Percentiles rank a stretch among this genome's conserved stretches.
Conservation (phyloP, 92 coral and sea anemone genomes). For the Zoanthus sansibaricus region DNA sequence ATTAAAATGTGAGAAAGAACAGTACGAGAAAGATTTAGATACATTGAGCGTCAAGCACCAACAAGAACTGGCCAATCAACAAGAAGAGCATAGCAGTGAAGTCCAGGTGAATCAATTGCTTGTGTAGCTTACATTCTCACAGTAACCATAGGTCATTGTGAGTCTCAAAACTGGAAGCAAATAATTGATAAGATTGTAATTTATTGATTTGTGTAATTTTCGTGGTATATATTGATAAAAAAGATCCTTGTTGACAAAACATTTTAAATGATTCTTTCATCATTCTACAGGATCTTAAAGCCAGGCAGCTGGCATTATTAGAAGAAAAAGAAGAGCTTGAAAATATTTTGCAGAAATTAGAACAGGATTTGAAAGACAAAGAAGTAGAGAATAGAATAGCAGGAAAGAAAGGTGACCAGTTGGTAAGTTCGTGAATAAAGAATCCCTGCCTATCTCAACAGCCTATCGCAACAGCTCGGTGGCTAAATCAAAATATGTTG, state of each 20-base stretch:
- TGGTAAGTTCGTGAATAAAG: slow-evolving; percentile 55
- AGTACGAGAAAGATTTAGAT: slow-evolving; percentile 66
- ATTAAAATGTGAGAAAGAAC: slow-evolving; percentile 73
- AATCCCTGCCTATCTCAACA: background rate
- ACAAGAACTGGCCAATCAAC: slow-evolving; percentile 53
- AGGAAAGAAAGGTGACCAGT: slow-evolving; percentile 97
- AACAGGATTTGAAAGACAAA: slow-evolving; percentile 91
- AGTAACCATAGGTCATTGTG: too few relatives aligned
- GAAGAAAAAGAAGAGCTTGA: slow-evolving; percentile 66
- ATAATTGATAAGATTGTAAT: too few relatives aligned
- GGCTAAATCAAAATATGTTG: too few relatives aligned
- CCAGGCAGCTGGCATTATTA: slow-evolving; percentile 6
- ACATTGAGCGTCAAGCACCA: slow-evolving; percentile 74
- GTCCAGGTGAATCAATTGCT: slow-evolving; percentile 29
- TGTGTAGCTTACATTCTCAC: too few relatives aligned
- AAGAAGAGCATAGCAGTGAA: slow-evolving; percentile 60
- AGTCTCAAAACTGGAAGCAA: too few relatives aligned
- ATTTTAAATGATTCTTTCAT: background rate
- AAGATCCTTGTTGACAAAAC: background rate
- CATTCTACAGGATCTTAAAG: slow-evolving; percentile 33
- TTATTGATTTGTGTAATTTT: too few relatives aligned
- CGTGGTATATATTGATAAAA: background rate
- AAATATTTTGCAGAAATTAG: slow-evolving; percentile 67
- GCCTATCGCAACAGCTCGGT: too few relatives aligned
- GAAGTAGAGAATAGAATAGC: slow-evolving; percentile 96